Evolutionary conservation across 2,797 vertebrate species (phyloP), one percentile per base, ranked within the genome.

Genomic region (Hipposideros larvatus): DNA sequence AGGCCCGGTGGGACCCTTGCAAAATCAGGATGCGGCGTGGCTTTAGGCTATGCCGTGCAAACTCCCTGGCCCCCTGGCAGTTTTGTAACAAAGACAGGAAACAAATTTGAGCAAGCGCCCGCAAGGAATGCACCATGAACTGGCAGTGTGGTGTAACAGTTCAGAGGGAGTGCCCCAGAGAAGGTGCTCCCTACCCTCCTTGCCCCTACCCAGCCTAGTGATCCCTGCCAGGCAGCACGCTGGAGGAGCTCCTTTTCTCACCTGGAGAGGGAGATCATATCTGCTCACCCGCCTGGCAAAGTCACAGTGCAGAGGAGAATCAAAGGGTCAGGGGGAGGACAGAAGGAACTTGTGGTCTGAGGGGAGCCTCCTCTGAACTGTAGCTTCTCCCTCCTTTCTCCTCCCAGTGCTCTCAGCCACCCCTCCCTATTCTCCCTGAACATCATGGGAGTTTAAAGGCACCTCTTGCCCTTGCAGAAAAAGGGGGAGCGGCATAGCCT

Each of bases 61-160:
- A n/a, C 2, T 0, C 5, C 0, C 55, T 4, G n/a, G 26, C 88
- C 55, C 41, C 68, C 41, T 18, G 43, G 43, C 16, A 3, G 61
- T 94, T 66, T 91, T 68, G 93, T 61, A 77, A 95, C 0, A 3
- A 22, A 74, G 73, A 48, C 94, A 95, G 96, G 94, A 92, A 96
- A 7, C 13, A 19, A 13, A 51, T 77, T 95, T 90, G 75, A 96
- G 86, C 86, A 89, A 88, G 77, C 34, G 5, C 7, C 51, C 5
- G 0, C 37, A 7, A 41, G 70, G 19, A 63, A 16, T 11, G 46
- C 71, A 7, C 13, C 4, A 22, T 24, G 65, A 79, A 80, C 46
- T 1, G 1, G 24, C 46, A 37, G 59, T n/a, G 4, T 51, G 66
- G 37, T 21, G 48, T 24, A 28, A 75, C 51, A 21, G 26, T 79